Evolutionary conservation across 2,113 vertebrate species (phyloP).

Genomic region (Addax nasomaculatus): DNA sequence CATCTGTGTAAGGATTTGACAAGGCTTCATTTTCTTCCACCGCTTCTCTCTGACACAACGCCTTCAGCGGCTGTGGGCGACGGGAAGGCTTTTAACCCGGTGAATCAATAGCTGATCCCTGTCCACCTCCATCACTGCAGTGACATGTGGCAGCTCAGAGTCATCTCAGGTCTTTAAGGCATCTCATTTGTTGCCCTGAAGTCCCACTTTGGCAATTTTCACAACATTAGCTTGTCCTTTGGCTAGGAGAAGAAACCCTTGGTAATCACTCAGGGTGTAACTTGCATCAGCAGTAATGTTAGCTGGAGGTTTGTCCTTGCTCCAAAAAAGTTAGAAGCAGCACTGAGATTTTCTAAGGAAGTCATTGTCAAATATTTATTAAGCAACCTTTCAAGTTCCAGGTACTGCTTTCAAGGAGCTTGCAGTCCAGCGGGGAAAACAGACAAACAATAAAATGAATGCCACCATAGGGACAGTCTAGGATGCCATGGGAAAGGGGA

Average conservation of each 20-base stretch:
- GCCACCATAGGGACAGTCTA: not conserved
- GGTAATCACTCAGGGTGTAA: not conserved
- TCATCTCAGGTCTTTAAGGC: slow-evolving; percentile 36
- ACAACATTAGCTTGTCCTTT: slow-evolving; percentile 60
- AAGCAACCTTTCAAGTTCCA: not conserved
- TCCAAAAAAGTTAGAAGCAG: slow-evolving; percentile 9
- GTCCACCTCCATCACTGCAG: not conserved
- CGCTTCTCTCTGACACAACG: slow-evolving; percentile 57
- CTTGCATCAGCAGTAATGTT: not conserved
- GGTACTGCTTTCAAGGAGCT: not conserved
- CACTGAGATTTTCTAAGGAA: not conserved
- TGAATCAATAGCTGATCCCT: slow-evolving; percentile 47
- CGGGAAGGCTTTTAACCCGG: slow-evolving; percentile 82
- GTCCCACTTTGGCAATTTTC: slow-evolving; percentile 57
- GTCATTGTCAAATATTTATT: not conserved
- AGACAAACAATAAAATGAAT: not conserved
- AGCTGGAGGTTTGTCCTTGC: slow-evolving; percentile 30
- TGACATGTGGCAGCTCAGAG: slow-evolving; percentile 12
- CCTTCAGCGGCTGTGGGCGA: slow-evolving; percentile 61
- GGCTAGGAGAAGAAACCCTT: slow-evolving; percentile 15
- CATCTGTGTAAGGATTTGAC: slow-evolving; percentile 67
- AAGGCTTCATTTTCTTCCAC: slow-evolving; percentile 67
- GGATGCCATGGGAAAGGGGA: not conserved
- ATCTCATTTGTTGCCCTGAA: slow-evolving; percentile 52
- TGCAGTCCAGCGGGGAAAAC: not conserved